phyloP scores from a whole-genome alignment of 2,113 vertebrate species.

The Daboia siamensis region DNA sequence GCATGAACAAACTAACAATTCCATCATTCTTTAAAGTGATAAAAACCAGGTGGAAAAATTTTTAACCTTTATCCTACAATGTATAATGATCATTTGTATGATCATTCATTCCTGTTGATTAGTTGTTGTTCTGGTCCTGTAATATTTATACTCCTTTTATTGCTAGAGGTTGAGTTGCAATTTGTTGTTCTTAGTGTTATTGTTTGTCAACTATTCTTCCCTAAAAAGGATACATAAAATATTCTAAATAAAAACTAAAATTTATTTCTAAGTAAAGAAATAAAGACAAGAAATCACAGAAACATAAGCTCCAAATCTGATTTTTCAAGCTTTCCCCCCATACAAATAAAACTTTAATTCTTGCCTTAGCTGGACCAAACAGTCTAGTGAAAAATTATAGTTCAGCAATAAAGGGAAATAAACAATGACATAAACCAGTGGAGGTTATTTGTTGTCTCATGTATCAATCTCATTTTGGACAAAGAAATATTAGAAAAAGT shows the following conservation, averaged over 20 bases:
- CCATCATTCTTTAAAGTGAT: neutral
- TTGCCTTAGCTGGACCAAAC: neutral
- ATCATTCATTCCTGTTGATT: neutral
- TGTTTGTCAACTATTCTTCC: neutral
- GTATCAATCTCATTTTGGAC: neutral
- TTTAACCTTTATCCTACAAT: neutral
- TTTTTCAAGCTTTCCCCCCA: neutral
- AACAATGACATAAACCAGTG: neutral
- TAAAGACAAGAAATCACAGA: neutral
- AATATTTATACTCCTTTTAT: neutral
- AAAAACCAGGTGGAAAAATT: neutral
- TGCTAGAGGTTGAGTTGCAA: neutral
- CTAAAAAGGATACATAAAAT: neutral
- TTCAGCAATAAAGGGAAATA: neutral
- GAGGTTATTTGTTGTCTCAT: neutral
- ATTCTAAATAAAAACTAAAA: neutral
- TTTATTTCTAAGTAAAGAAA: neutral
- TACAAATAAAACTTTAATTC: neutral
- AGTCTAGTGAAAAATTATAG: neutral
- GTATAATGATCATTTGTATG: neutral
- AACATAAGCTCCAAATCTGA: neutral
- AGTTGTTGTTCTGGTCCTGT: neutral
- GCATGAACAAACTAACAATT: neutral
- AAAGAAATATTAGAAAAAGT: neutral
- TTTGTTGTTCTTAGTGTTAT: neutral